Conservation (phyloP, 2,797 vertebrate genomes). For the Mus caroli region DNA sequence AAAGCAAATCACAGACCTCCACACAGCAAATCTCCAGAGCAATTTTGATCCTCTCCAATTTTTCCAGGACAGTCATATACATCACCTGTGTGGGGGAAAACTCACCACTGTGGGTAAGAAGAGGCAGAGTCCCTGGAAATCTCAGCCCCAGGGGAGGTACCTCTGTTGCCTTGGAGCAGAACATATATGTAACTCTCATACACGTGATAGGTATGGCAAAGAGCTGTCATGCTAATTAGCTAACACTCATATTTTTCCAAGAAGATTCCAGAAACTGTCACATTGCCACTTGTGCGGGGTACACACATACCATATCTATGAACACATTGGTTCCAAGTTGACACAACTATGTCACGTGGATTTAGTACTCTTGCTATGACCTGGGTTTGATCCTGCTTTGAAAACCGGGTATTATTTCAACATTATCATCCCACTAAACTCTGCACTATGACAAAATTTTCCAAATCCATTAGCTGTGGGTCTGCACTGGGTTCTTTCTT, state of each 20-base stretch:
- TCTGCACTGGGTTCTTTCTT: background rate
- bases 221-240: background rate
- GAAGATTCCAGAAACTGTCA: background rate
- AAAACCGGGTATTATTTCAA: background rate
- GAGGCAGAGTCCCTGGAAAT: background rate
- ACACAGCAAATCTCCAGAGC: background rate
- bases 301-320: background rate
- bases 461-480: background rate
- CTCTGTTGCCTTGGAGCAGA: background rate
- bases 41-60: no score
- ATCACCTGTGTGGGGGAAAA: background rate
- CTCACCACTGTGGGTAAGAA: background rate
- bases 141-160: background rate
- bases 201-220: no score
- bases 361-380: background rate
- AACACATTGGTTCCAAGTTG: background rate
- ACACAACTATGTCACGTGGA: background rate
- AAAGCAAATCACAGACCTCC: background rate
- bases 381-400: background rate
- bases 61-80: no score
- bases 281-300: background rate
- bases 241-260: background rate
- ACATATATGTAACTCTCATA: no score
- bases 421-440: background rate
- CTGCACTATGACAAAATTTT: background rate